Conservation (phyloP, 1,140 invertebrate species). For the Drosophila santomea region DNA sequence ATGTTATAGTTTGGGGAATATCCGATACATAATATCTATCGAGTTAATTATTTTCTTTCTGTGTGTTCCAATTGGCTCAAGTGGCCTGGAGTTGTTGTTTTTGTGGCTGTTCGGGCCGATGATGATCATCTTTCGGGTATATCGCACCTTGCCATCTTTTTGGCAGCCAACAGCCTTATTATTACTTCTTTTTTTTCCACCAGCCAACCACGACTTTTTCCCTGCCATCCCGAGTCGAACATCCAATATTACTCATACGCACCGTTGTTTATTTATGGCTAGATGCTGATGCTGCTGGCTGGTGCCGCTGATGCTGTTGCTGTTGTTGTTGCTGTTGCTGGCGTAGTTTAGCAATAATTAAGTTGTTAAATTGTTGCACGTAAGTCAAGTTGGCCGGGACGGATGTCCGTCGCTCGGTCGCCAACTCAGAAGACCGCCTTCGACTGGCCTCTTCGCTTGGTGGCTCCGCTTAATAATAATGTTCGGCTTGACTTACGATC, state of each 20-base stretch:
- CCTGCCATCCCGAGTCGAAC: conserved; percentile 20
- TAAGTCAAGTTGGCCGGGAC: conserved; percentile 67
- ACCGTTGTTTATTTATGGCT: conserved; percentile 78
- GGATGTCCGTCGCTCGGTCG: conserved; percentile 14
- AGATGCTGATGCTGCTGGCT: conserved; percentile 19
- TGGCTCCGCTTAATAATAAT: conserved; percentile 78
- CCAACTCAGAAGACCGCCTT: conserved; percentile 28
- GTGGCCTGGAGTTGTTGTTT: conserved; percentile 36
- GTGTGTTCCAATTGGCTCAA: conserved; percentile 36
- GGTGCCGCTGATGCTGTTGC: conserved; percentile 34
- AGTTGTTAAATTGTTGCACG: conserved; percentile 84
- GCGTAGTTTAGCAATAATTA: conserved; percentile 84
- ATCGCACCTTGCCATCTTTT: conserved; percentile 75
- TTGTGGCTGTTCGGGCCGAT: conserved; percentile 15
- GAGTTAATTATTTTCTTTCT: conserved; percentile 3
- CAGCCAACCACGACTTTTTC: conserved; percentile 53
- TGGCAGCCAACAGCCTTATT: conserved; percentile 56
- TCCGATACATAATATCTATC: not conserved
- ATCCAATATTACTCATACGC: conserved; percentile 77
- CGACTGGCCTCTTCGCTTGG: conserved; percentile 41
- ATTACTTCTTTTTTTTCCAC: conserved; percentile 46
- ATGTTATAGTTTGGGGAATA: no score
- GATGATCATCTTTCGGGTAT: conserved; percentile 72
- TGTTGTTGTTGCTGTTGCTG: conserved; percentile 45
- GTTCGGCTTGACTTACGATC: conserved; percentile 79